A percentile compares a stretch with the other conserved stretches of the same genome.
Conservation (phyloP, 2,888 invertebrate species). For the Drosophila mimetica region DNA sequence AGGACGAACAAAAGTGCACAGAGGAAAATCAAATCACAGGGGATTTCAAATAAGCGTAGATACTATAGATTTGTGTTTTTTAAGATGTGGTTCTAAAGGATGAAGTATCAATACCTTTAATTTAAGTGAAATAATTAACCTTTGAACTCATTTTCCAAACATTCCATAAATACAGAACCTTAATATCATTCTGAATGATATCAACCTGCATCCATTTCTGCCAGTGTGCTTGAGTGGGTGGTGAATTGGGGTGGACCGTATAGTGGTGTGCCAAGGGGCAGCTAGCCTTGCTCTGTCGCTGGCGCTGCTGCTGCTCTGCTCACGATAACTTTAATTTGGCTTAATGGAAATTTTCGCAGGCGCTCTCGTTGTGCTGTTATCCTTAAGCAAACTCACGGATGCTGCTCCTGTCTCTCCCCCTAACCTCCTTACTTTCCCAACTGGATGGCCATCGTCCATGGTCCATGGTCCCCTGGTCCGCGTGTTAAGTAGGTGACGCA, state of each 20-base stretch:
- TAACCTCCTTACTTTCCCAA: not conserved
- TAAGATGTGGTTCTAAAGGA: not conserved
- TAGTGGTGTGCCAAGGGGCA: conserved; percentile 2
- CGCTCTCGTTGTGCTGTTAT: conserved; percentile 32
- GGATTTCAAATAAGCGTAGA: not conserved
- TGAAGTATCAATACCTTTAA: not conserved
- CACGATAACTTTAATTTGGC: conserved; percentile 79
- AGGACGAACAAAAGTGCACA: conserved; percentile 12
- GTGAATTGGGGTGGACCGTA: conserved; percentile 17
- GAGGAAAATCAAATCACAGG: conserved; percentile 1
- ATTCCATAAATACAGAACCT: too few relatives aligned
- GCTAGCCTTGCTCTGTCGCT: conserved; percentile 38
- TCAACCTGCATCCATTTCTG: not conserved
- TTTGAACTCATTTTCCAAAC: too few relatives aligned
- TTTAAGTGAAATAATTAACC: not conserved
- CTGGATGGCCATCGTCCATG: conserved; percentile 24
- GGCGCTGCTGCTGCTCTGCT: conserved; percentile 34
- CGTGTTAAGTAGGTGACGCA: conserved; percentile 78
- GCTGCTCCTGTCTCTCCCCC: conserved; percentile 5
- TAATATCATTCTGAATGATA: not conserved
- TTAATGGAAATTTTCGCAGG: conserved; percentile 75
- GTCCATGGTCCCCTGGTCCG: conserved; percentile 26
- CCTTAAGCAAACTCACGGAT: conserved; percentile 44
- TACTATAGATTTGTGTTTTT: not conserved
- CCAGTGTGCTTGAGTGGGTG: conserved; percentile 13